phyloP scores from a whole-genome alignment of 1,140 invertebrate species.

The Anthonomus grandis region DNA sequence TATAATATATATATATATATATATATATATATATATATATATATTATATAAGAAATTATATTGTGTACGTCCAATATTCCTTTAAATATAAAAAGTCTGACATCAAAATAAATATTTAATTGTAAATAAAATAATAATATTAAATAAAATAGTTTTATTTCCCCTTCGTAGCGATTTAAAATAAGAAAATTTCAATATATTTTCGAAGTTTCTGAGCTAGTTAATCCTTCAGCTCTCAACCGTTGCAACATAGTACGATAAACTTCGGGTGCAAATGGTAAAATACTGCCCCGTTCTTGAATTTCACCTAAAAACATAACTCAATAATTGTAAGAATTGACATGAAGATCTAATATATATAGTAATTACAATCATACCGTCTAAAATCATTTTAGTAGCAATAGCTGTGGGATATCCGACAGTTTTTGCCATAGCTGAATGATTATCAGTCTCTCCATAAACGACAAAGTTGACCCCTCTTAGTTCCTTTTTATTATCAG shows the following conservation, averaged over 20 bases:
- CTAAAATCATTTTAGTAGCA: constrained; percentile 94
- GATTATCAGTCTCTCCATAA: constrained; percentile 82
- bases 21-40: too few relatives aligned
- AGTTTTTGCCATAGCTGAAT: constrained; percentile 96
- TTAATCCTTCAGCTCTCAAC: constrained; percentile 80
- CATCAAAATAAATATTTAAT: too few relatives aligned
- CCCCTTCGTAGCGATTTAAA: too few relatives aligned
- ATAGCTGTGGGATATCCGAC: constrained; percentile 96
- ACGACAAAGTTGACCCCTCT: constrained; percentile 90
- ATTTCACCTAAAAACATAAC: constrained; percentile 82
- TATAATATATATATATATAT: too few relatives aligned
- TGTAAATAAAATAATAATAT: too few relatives aligned
- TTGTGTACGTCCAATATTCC: too few relatives aligned
- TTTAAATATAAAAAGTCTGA: too few relatives aligned
- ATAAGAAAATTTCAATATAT: constrained; percentile 41
- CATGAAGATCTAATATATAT: too few relatives aligned
- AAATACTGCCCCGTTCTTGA: constrained; percentile 86
- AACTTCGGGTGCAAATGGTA: constrained; percentile 86
- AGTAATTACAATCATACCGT: too few relatives aligned
- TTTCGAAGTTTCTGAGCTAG: constrained; percentile 67
- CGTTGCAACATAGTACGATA: constrained; percentile 86
- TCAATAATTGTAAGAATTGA: too few relatives aligned
- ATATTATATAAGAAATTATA: too few relatives aligned
- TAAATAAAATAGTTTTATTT: too few relatives aligned
- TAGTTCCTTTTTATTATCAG: constrained; percentile 77